Conservation (phyloP, 2,113 vertebrate genomes). For the Burhinus oedicnemus region DNA sequence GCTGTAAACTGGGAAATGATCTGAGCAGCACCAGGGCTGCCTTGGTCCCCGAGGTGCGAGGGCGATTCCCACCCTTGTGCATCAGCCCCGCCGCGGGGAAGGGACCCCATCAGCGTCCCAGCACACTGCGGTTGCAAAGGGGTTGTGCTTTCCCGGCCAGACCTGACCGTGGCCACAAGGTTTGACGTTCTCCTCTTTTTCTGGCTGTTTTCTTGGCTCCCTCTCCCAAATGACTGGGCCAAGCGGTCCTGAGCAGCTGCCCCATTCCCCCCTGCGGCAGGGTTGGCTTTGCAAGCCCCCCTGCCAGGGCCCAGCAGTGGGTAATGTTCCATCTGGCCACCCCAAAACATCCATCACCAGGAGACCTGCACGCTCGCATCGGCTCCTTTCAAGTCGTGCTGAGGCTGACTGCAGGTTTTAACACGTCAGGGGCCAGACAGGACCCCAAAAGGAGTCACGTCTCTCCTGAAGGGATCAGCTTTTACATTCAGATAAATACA, state of each 20-base stretch:
- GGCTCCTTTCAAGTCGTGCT: neutral
- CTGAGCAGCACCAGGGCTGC: neutral
- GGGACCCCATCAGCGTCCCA: neutral
- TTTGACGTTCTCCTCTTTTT: neutral
- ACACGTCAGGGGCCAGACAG: rapidly evolving
- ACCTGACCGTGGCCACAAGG: neutral
- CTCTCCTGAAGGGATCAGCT: neutral
- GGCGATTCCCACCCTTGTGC: neutral
- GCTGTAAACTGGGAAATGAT: neutral
- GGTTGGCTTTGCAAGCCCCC: neutral
- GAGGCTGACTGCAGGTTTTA: neutral
- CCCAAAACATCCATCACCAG: neutral
- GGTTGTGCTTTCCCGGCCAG: neutral
- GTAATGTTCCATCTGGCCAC: neutral
- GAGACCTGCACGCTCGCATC: rapidly evolving
- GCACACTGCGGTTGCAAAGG: neutral
- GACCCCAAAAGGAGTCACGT: neutral
- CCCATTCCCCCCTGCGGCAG: rapidly evolving
- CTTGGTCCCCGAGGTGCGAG: rapidly evolving
- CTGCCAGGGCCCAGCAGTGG: neutral
- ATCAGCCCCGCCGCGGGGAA: rapidly evolving
- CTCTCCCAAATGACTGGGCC: neutral
- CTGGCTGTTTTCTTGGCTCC: neutral
- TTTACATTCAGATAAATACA: neutral
- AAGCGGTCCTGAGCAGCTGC: neutral